These are phyloP conservation scores for Melieria picta DNA, from an alignment of 2,888 invertebrate species.

Conservation along the genomic window DNA sequence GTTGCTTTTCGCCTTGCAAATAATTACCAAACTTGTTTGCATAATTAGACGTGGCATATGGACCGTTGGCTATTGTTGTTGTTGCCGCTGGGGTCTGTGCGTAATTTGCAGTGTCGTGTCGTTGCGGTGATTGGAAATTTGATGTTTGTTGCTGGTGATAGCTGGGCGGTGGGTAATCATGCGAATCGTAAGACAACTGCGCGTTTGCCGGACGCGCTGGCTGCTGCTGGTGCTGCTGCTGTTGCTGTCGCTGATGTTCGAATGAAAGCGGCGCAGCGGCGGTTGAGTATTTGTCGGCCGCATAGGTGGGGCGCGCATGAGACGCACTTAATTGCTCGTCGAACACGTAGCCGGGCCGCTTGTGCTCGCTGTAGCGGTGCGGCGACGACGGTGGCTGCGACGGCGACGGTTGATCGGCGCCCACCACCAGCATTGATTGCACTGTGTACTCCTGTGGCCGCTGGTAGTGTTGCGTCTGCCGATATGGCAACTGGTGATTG, in stretches of 20 bases:
- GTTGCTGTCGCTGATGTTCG: slow-evolving; percentile 21
- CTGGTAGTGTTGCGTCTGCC: slow-evolving; percentile 41
- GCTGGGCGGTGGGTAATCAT: slow-evolving; percentile 63
- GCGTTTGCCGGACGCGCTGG: slow-evolving; percentile 37
- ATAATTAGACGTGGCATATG: slow-evolving; percentile 56
- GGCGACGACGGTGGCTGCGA: background rate
- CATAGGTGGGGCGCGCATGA: slow-evolving; percentile 22
- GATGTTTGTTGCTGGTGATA: slow-evolving; percentile 46
- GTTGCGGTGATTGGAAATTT: slow-evolving; percentile 42
- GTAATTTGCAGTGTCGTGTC: slow-evolving; percentile 28
- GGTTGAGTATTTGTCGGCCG: slow-evolving; percentile 13
- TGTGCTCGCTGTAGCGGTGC: slow-evolving; percentile 16
- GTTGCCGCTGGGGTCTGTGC: slow-evolving; percentile 27
- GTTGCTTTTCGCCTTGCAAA: slow-evolving; percentile 50
- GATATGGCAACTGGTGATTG: slow-evolving; percentile 34
- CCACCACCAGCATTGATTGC: slow-evolving; percentile 55
- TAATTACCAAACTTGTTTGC: slow-evolving; percentile 63
- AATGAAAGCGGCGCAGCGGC: background rate
- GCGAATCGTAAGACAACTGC: slow-evolving; percentile 59
- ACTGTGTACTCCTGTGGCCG: slow-evolving; percentile 57
- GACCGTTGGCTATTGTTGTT: slow-evolving; percentile 18
- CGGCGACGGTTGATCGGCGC: slow-evolving; percentile 38
- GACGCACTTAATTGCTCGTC: slow-evolving; percentile 48
- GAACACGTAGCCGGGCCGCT: slow-evolving; percentile 58
- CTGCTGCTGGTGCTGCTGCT: background rate